Percentiles rank a stretch among this genome's conserved stretches.
These are phyloP conservation scores for Metopolophium dirhodum DNA, from an alignment of 1,140 invertebrate species.

Conservation along the genomic window DNA sequence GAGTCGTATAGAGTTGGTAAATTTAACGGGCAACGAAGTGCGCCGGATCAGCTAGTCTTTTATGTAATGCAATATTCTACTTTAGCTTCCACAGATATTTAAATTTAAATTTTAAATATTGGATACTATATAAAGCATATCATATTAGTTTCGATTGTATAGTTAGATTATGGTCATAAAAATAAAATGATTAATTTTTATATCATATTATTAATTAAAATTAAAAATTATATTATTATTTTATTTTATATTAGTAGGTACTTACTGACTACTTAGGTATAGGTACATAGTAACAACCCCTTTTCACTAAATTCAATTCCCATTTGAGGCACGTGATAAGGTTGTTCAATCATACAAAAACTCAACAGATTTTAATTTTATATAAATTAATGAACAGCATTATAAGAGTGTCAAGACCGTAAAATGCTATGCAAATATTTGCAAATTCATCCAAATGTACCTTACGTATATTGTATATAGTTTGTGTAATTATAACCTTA, in stretches of 20 bases:
- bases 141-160: too few species aligned
- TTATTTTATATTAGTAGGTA: too few species aligned
- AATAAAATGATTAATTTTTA: background rate
- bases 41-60: too few species aligned
- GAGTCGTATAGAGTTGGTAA: too few species aligned
- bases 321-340: background rate
- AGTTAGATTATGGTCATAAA: background rate
- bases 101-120: background rate
- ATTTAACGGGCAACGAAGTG: too few species aligned
- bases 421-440: background rate
- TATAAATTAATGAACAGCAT: background rate
- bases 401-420: background rate
- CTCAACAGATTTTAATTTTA: background rate
- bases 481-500: too few species aligned
- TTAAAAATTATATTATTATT: background rate
- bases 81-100: background rate
- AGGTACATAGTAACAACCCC: too few species aligned
- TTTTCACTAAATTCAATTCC: too few species aligned
- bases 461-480: too few species aligned
- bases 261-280: too few species aligned
- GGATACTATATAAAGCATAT: background rate
- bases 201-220: background rate
- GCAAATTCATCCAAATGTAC: too few species aligned
- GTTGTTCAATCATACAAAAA: background rate
- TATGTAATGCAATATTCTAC: background rate